A percentile compares a stretch with the other conserved stretches of the same genome.
These are phyloP conservation scores for Phymanthus crucifer DNA, from an alignment of 92 coral and sea anemone species.

Conservation along the genomic window DNA sequence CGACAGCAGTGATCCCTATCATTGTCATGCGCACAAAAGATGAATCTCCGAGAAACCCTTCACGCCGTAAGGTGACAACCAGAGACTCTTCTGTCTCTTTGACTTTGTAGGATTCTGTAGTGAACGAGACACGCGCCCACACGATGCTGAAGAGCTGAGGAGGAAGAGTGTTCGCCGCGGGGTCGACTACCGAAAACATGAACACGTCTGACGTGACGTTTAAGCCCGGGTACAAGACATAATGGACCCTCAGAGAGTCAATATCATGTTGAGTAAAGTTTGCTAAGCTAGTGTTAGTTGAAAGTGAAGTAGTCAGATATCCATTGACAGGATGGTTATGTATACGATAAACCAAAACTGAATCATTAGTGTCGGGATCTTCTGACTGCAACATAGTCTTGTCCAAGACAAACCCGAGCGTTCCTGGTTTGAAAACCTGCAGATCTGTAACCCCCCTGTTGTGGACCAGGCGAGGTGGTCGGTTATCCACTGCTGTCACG, in stretches of 20 bases:
- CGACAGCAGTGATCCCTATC: constrained; percentile 62
- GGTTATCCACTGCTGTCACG: constrained; percentile 80
- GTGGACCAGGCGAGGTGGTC: constrained; percentile 78
- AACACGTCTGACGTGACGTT: constrained; percentile 90
- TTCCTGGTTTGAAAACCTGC: constrained; percentile 55
- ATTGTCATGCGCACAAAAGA: constrained; percentile 75
- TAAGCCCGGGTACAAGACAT: constrained; percentile 54
- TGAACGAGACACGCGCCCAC: constrained; percentile 89
- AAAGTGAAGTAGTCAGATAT: constrained; percentile 31
- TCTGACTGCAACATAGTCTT: constrained; percentile 61
- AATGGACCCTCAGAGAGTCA: constrained; percentile 51
- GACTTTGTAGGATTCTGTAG: constrained; percentile 47
- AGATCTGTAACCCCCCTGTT: constrained; percentile 85
- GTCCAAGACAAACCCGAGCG: constrained; percentile 70
- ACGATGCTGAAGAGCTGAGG: constrained; percentile 76
- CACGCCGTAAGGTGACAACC: constrained; percentile 52
- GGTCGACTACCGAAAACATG: constrained; percentile 72
- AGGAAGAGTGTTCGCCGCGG: constrained; percentile 74
- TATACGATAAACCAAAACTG: constrained; percentile 60
- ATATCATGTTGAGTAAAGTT: constrained; percentile 78
- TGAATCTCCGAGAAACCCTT: constrained; percentile 84
- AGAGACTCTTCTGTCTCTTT: constrained; percentile 74
- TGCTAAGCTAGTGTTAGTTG: constrained; percentile 36
- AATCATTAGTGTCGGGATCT: constrained; percentile 82
- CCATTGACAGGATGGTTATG: constrained; percentile 69